Conservation (phyloP, 2,797 vertebrate species). For the Microhierax caerulescens region DNA sequence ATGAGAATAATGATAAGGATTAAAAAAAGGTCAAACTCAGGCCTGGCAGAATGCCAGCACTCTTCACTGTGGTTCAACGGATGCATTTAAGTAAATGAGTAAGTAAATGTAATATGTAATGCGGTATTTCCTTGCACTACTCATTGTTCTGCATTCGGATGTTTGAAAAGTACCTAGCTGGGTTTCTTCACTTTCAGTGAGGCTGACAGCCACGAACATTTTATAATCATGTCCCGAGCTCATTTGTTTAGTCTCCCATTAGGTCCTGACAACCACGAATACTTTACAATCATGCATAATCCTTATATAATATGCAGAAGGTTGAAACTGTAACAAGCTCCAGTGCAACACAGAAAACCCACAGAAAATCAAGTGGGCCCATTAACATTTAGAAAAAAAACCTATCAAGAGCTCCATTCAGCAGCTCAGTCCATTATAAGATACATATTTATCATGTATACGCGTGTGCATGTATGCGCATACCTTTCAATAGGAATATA, state of each 20-base stretch:
- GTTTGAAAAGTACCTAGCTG: not conserved
- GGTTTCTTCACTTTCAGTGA: not conserved
- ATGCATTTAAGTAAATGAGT: not conserved
- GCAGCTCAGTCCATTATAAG: not conserved
- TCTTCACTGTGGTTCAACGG: not conserved
- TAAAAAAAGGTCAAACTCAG: not conserved
- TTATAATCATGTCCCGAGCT: not conserved
- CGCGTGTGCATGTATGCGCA: accelerated
- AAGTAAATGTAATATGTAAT: not conserved
- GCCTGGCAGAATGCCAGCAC: not conserved
- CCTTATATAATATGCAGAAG: not conserved
- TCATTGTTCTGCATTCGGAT: not conserved
- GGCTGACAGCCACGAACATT: not conserved
- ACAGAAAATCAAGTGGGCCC: not conserved
- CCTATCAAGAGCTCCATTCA: not conserved
- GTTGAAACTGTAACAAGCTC: not conserved
- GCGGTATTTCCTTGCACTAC: not conserved
- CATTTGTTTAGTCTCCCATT: not conserved
- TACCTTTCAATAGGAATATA: not conserved
- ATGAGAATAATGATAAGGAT: not conserved
- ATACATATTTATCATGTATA: not conserved
- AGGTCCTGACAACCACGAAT: not conserved
- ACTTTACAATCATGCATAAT: not conserved
- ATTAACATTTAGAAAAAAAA: not conserved
- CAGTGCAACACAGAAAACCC: not conserved